These are phyloP conservation scores for Catharus fuscescens DNA, from an alignment of 2,113 vertebrate genomes.

Conservation along the genomic window DNA sequence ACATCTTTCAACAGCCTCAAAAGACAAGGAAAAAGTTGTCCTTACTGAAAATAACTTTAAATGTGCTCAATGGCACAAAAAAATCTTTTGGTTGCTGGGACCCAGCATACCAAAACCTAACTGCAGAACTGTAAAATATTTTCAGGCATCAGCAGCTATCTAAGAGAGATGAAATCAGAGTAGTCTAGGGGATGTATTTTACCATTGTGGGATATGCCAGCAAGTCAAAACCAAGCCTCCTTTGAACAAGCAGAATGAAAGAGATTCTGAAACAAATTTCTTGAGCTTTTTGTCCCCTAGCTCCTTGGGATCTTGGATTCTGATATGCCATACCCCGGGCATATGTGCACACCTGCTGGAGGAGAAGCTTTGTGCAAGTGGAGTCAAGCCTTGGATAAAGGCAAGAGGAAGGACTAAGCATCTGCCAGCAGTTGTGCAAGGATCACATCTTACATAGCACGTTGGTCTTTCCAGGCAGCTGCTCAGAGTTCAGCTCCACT, in stretches of 20 bases:
- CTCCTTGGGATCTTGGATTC: not conserved
- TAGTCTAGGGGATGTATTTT: not conserved
- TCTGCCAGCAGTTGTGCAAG: not conserved
- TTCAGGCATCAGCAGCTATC: not conserved
- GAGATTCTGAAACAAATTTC: not conserved
- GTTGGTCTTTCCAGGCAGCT: not conserved
- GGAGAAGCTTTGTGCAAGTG: not conserved
- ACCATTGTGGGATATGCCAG: not conserved
- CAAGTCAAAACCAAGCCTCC: not conserved
- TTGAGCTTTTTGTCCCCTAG: not conserved
- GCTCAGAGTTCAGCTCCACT: not conserved
- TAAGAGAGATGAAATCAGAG: not conserved
- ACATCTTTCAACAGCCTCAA: not conserved
- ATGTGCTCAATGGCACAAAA: accelerated
- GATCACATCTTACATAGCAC: not conserved
- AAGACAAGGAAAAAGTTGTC: not conserved
- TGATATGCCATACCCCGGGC: not conserved
- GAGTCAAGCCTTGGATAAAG: not conserved
- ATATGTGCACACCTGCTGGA: not conserved
- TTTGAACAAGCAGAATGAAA: not conserved
- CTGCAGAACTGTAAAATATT: not conserved
- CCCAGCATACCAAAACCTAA: not conserved
- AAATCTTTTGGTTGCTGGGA: not conserved
- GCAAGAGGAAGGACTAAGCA: not conserved
- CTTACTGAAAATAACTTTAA: not conserved